Evolutionary conservation across 2,888 invertebrate genomes (phyloP), one percentile per base, ranked within the genome.

Genomic region (Hermaeophaga mercurialis): DNA sequence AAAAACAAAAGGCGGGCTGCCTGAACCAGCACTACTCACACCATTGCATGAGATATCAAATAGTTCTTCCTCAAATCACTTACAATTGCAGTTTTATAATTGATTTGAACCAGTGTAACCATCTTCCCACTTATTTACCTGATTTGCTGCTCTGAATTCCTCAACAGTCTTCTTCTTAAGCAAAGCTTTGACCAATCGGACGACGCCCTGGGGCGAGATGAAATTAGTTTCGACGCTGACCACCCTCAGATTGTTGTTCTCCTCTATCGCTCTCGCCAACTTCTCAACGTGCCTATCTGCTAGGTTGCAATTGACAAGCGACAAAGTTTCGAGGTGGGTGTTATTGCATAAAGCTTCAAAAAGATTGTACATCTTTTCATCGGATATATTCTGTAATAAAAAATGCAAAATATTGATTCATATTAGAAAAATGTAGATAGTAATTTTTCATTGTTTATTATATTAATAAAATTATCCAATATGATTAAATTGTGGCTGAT

Each of bases 221-320:
- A 94, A 96, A 84, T 99, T 99, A 70, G 96, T 96, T 85, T 98
- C 97, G 67, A 96, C 89, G 78, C 90, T 94, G 76, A 94, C 84
- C 70, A 93, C 92, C 74, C 90, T 84, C 71, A 94, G 82, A 55
- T 90, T 84, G 71, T 85, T 83, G 82, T 91, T 94, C 71, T 82
- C 85, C 72, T 88, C 86, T 67, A 96, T 82, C 46, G 94, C 92
- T 71, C 90, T 92, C 48, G 90, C 90, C 74, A 95, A 81, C 74
- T 86, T 84, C 71, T 85, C 82, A 43, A 93, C 95, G 69, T 90
- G 88, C 78, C 89, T 88, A 80, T 99, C 99, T 64, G 87, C 89
- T 61, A 98, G 86, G 17, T 94, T 94, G 52, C 94, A 94, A 80
- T 98, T 98, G 68, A 96, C 92, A 75, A 99, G 85, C 69, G 90